Percentiles rank a stretch among this genome's conserved stretches.
These are phyloP conservation scores for Caradrina kadenii DNA, from an alignment of 2,888 invertebrate genomes.

Conservation along the genomic window DNA sequence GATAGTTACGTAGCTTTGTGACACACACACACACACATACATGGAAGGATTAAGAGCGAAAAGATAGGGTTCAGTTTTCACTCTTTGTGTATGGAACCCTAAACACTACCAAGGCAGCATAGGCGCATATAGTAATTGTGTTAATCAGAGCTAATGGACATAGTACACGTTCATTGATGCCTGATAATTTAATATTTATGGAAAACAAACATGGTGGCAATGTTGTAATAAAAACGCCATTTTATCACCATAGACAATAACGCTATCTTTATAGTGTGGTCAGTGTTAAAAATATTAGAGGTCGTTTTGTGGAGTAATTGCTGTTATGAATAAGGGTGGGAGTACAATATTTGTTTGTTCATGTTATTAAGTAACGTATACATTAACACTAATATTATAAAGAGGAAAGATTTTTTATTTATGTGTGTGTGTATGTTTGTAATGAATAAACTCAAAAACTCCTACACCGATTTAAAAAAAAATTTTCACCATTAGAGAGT, in stretches of 20 bases:
- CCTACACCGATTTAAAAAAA: no score
- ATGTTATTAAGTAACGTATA: not conserved
- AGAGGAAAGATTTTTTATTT: no score
- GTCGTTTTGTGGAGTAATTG: conserved; percentile 14
- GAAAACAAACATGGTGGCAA: conserved; percentile 49
- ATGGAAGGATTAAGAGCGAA: not conserved
- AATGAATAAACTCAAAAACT: no score
- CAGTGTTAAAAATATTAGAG: conserved; percentile 29
- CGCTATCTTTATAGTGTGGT: conserved; percentile 46
- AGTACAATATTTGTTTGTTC: not conserved
- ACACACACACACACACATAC: not conserved
- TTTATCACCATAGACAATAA: conserved; percentile 40
- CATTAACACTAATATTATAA: no score
- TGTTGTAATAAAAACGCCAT: conserved; percentile 50
- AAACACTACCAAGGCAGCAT: not conserved
- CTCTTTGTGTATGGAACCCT: not conserved
- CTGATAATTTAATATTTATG: conserved; percentile 53
- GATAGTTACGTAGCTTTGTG: no score
- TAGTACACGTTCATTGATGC: conserved; percentile 30
- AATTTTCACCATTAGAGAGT: no score
- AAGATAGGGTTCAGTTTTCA: not conserved
- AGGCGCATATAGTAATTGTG: not conserved
- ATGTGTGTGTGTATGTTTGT: no score
- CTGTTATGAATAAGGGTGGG: conserved; percentile 24
- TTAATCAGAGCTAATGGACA: conserved; percentile 46